A percentile compares a stretch with the other conserved stretches of the same genome.
Evolutionary conservation across 2,797 vertebrate species (phyloP).

Genomic region (Parauchenoglanis ngamensis): DNA sequence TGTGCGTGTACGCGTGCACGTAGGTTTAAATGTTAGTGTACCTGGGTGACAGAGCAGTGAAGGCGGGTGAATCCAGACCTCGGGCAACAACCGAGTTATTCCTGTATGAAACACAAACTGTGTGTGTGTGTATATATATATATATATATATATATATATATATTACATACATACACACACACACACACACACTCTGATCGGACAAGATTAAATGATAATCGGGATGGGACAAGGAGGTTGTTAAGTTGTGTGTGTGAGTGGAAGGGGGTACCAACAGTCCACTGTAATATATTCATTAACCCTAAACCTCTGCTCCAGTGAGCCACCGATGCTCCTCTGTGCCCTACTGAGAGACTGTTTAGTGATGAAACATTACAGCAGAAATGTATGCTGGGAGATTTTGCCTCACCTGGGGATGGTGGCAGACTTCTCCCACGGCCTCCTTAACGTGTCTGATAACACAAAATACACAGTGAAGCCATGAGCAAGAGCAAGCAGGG

Average conservation of each 20-base stretch:
- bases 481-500: neutral
- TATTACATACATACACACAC: neutral
- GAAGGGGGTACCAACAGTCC: neutral
- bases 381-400: conserved; percentile 33
- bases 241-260: neutral
- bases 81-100: conserved; percentile 74
- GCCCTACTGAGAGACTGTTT: neutral
- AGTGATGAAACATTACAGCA: neutral
- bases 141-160: too few species aligned
- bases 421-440: conserved; percentile 78
- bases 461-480: conserved; percentile 12
- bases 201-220: neutral
- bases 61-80: conserved; percentile 71
- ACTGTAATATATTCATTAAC: neutral
- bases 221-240: neutral
- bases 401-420: conserved; percentile 72
- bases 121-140: neutral
- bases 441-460: conserved; percentile 70
- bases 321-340: neutral
- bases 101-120: conserved; percentile 79
- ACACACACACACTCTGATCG: neutral
- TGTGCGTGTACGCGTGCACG: neutral
- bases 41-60: conserved; percentile 45
- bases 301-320: neutral
- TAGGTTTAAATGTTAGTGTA: conserved; percentile 28